phyloP scores from a whole-genome alignment of 2,888 invertebrate genomes.

The Apotomis betuletana region DNA sequence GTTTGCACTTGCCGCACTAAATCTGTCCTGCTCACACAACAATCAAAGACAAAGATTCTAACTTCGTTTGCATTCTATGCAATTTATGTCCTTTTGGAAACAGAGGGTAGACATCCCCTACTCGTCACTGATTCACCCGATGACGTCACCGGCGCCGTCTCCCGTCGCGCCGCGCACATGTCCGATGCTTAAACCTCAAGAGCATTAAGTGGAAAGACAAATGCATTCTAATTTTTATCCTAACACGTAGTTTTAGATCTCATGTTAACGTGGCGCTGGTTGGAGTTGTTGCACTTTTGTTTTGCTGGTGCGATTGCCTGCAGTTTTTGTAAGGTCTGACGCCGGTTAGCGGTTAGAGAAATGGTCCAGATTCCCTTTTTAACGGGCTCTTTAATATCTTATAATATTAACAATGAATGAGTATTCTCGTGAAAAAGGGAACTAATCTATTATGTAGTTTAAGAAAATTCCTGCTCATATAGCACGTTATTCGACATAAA shows the following conservation, averaged over 20 bases:
- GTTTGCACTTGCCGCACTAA: too few relatives aligned
- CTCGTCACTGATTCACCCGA: conserved; percentile 35
- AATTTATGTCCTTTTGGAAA: not conserved
- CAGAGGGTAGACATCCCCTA: conserved; percentile 20
- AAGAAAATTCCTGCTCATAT: too few relatives aligned
- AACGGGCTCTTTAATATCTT: not conserved
- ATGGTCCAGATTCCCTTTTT: conserved; percentile 20
- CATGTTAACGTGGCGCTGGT: not conserved
- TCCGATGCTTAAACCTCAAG: conserved; percentile 41
- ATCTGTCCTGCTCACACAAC: too few relatives aligned
- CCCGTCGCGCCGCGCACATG: conserved; percentile 62
- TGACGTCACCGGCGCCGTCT: conserved; percentile 72
- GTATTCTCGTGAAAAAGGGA: too few relatives aligned
- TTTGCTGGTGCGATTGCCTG: conserved; percentile 20
- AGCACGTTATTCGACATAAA: too few relatives aligned
- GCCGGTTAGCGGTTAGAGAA: conserved; percentile 21
- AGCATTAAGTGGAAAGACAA: conserved; percentile 3
- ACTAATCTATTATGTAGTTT: too few relatives aligned
- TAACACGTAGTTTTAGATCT: not conserved
- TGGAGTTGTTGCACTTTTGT: conserved; percentile 9
- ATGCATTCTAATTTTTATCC: not conserved
- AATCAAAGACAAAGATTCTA: too few relatives aligned
- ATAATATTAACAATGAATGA: not conserved
- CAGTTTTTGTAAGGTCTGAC: conserved; percentile 17
- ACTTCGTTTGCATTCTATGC: too few relatives aligned